Evolutionary conservation across 2,888 invertebrate species (phyloP).

Genomic region (Elysia crispata): DNA sequence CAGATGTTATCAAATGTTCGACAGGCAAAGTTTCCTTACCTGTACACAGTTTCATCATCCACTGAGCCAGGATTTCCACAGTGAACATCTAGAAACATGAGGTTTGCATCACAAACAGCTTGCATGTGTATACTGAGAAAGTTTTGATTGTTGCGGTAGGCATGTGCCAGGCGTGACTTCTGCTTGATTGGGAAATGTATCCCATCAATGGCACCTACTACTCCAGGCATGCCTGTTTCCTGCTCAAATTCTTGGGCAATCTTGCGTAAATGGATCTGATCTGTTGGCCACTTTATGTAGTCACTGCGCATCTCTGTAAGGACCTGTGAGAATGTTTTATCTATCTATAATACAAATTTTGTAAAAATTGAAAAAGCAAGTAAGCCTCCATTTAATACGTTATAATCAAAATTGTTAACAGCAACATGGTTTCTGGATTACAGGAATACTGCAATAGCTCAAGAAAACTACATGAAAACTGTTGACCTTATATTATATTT

Average conservation of each 20-base stretch:
- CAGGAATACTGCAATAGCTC: no score
- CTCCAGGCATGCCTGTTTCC: conserved; percentile 48
- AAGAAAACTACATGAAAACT: no score
- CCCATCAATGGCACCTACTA: conserved; percentile 47
- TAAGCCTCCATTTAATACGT: no score
- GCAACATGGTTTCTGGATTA: no score
- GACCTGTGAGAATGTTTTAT: conserved; percentile 29
- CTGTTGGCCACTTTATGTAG: conserved; percentile 49
- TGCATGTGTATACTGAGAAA: conserved; percentile 51
- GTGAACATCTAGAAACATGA: conserved; percentile 48
- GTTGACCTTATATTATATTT: no score
- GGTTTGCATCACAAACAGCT: conserved; percentile 49
- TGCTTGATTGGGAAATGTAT: conserved; percentile 49
- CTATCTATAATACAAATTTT: no score
- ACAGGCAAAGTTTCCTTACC: background rate
- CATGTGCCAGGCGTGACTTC: conserved; percentile 48
- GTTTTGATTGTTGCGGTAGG: conserved; percentile 46
- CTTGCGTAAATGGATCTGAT: conserved; percentile 46
- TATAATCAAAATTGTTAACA: no score
- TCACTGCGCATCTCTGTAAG: conserved; percentile 49
- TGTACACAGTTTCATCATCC: conserved; percentile 49
- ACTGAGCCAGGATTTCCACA: conserved; percentile 50
- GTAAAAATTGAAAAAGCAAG: no score
- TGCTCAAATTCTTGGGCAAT: conserved; percentile 49
- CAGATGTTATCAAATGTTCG: no score